These are phyloP conservation scores for Epirrita christyi DNA, from an alignment of 2,888 invertebrate species.

Conservation along the genomic window DNA sequence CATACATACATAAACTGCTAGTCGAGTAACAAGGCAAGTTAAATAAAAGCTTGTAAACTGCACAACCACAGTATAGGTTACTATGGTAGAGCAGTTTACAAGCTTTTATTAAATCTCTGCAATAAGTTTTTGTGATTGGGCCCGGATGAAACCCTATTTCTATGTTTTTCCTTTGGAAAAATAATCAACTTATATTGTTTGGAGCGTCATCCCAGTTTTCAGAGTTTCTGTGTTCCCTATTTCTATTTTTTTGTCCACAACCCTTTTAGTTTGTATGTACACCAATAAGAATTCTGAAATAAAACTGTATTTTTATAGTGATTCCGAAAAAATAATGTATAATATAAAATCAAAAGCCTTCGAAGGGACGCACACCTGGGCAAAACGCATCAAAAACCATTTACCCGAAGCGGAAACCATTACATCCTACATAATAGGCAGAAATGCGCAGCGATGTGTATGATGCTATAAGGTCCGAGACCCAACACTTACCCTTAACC, in stretches of 20 bases:
- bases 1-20: too few relatives aligned
- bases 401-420: conserved; percentile 31
- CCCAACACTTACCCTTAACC: neutral
- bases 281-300: neutral
- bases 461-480: conserved; percentile 23
- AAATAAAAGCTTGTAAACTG: too few relatives aligned
- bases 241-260: neutral
- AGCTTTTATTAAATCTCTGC: too few relatives aligned
- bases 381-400: conserved; percentile 33
- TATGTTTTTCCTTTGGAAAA: too few relatives aligned
- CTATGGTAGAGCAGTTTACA: too few relatives aligned
- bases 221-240: neutral
- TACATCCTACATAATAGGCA: conserved; percentile 33
- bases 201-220: too few relatives aligned
- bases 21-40: too few relatives aligned
- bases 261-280: neutral
- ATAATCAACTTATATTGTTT: too few relatives aligned
- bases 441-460: conserved; percentile 31
- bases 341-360: conserved; percentile 27
- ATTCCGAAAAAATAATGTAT: conserved; percentile 7
- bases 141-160: too few relatives aligned
- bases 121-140: too few relatives aligned
- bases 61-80: too few relatives aligned
- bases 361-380: conserved; percentile 31
- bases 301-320: conserved; percentile 6